These are phyloP conservation scores for Drosophila nebulosa DNA, from an alignment of 1,140 invertebrate species.

Conservation along the genomic window DNA sequence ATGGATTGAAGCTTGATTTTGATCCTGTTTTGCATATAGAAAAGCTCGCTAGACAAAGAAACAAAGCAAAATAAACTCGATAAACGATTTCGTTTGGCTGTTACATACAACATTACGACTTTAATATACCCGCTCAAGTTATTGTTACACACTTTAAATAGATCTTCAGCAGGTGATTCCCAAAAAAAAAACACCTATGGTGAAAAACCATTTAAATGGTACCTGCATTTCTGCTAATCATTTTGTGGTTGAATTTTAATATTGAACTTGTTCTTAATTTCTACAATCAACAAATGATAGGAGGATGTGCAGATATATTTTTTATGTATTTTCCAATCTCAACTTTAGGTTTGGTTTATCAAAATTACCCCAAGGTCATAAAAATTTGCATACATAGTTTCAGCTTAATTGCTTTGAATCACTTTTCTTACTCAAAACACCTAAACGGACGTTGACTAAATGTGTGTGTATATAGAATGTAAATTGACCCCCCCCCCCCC, in stretches of 20 bases:
- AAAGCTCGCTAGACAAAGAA: too few species aligned
- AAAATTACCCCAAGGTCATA: conserved; percentile 28
- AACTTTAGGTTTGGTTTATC: not conserved
- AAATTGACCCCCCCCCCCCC: conserved; percentile 10
- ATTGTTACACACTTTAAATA: not conserved
- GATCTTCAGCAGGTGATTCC: conserved; percentile 7
- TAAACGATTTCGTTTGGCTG: not conserved
- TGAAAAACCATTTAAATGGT: not conserved
- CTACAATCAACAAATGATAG: not conserved
- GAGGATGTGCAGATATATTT: not conserved
- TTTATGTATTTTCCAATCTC: not conserved
- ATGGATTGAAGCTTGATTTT: too few species aligned
- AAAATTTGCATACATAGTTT: conserved; percentile 46
- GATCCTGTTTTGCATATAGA: too few species aligned
- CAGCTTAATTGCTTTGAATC: conserved; percentile 55
- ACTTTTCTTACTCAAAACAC: conserved; percentile 24
- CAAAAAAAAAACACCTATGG: not conserved
- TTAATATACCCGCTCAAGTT: not conserved
- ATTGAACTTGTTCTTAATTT: not conserved
- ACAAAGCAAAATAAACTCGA: too few species aligned
- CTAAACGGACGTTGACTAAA: not conserved
- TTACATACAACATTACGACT: not conserved
- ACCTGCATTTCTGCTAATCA: conserved; percentile 5
- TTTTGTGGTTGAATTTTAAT: conserved; percentile 34
- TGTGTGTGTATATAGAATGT: too few species aligned